Evolutionary conservation across 2,797 vertebrate species (phyloP).

Genomic region (Gila robusta): DNA sequence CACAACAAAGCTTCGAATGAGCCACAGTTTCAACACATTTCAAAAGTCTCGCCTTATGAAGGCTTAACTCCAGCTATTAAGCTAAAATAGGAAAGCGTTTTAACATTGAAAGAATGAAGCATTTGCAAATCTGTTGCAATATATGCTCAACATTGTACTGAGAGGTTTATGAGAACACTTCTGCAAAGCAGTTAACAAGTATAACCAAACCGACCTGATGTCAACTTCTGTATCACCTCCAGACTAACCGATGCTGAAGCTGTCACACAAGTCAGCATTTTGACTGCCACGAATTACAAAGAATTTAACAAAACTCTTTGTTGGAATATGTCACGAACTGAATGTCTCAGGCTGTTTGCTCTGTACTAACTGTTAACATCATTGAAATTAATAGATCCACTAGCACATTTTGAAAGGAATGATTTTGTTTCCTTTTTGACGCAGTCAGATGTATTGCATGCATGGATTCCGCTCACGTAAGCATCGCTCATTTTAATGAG

Average conservation of each 20-base stretch:
- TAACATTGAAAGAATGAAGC: neutral
- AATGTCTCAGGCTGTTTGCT: neutral
- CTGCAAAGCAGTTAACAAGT: conserved; percentile 34
- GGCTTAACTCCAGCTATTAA: neutral
- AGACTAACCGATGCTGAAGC: conserved; percentile 13
- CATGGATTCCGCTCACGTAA: neutral
- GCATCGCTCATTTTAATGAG: neutral
- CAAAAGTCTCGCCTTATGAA: neutral
- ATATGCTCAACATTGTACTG: neutral
- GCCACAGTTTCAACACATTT: neutral
- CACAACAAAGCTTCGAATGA: neutral
- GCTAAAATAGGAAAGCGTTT: neutral
- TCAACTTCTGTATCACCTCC: conserved; percentile 31
- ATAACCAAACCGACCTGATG: conserved; percentile 25
- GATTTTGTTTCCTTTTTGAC: conserved; percentile 13
- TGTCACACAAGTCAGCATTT: conserved; percentile 22
- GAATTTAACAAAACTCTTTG: neutral
- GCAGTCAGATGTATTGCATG: neutral
- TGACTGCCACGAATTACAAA: neutral
- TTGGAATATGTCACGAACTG: neutral
- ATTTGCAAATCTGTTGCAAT: neutral
- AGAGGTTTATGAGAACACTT: neutral
- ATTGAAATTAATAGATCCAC: neutral
- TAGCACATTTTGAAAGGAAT: neutral
- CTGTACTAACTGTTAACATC: conserved; percentile 3